A percentile compares a stretch with the other conserved stretches of the same genome.
These are phyloP conservation scores for Lasaia peninsularis DNA, from an alignment of 1,140 invertebrate genomes.

Conservation along the genomic window DNA sequence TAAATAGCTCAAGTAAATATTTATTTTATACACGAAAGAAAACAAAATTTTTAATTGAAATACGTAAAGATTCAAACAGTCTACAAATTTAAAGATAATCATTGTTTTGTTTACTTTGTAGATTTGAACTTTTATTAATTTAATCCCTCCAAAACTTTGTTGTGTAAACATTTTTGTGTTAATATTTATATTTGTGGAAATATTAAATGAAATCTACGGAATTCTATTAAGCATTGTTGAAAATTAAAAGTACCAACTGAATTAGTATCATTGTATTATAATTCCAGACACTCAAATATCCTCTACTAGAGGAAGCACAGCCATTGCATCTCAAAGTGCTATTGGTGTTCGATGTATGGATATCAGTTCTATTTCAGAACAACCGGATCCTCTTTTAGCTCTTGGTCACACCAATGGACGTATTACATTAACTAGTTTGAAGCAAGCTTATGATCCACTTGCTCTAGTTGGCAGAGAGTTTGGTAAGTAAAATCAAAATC, in stretches of 20 bases:
- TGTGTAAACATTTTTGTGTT: too few species aligned
- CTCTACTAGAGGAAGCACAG: constrained; percentile 80
- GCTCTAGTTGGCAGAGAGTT: constrained; percentile 87
- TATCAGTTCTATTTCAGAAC: constrained; percentile 82
- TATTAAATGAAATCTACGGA: too few species aligned
- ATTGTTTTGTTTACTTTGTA: too few species aligned
- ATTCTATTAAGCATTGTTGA: too few species aligned
- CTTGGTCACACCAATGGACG: constrained; percentile 92
- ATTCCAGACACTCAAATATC: constrained; percentile 82
- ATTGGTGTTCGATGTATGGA: constrained; percentile 79
- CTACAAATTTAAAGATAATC: too few species aligned
- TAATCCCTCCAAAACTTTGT: too few species aligned
- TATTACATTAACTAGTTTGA: constrained; percentile 88
- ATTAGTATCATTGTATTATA: too few species aligned
- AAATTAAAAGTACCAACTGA: too few species aligned
- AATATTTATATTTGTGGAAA: too few species aligned
- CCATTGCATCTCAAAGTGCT: constrained; percentile 78
- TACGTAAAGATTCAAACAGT: not conserved
- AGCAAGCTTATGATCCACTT: constrained; percentile 82
- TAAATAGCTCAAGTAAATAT: not conserved
- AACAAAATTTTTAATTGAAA: constrained; percentile 2
- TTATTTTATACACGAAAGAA: not conserved
- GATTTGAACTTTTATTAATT: too few species aligned
- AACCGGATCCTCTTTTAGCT: constrained; percentile 87
- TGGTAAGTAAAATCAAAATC: constrained; percentile 75